phyloP scores from a whole-genome alignment of 2,113 vertebrate species.

The Smithornis capensis region DNA sequence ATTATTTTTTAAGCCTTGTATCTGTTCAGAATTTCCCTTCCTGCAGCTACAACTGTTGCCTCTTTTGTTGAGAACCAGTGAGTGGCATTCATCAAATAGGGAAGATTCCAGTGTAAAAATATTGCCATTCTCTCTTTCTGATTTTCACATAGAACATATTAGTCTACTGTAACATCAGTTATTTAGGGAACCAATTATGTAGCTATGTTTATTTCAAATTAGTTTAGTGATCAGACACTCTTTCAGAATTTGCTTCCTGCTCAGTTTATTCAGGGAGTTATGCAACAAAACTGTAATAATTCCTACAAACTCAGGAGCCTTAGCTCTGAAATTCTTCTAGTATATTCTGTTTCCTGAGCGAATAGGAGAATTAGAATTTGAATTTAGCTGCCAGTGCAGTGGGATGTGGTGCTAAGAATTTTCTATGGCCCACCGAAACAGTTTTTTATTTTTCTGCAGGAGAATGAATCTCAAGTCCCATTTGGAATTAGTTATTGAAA shows the following conservation, averaged over 20 bases:
- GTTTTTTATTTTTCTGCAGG: background rate
- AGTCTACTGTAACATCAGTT: background rate
- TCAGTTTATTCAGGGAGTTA: background rate
- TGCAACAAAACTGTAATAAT: background rate
- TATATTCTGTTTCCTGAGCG: background rate
- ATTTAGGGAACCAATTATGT: background rate
- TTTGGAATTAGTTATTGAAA: background rate
- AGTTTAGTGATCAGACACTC: background rate
- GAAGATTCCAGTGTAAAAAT: background rate
- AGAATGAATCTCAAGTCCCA: background rate
- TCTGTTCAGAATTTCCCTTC: background rate
- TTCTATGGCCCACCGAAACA: background rate
- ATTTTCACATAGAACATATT: background rate
- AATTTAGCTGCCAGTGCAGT: background rate
- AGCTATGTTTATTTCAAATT: background rate
- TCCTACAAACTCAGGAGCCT: background rate
- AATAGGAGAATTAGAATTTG: background rate
- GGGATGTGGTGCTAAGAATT: background rate
- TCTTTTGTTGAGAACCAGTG: background rate
- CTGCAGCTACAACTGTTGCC: background rate
- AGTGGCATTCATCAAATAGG: background rate
- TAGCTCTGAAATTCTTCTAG: background rate
- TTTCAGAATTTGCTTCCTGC: background rate
- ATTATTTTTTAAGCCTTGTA: background rate
- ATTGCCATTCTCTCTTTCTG: background rate